Conservation (phyloP, 2,113 vertebrate species). For the Trachemys scripta region DNA sequence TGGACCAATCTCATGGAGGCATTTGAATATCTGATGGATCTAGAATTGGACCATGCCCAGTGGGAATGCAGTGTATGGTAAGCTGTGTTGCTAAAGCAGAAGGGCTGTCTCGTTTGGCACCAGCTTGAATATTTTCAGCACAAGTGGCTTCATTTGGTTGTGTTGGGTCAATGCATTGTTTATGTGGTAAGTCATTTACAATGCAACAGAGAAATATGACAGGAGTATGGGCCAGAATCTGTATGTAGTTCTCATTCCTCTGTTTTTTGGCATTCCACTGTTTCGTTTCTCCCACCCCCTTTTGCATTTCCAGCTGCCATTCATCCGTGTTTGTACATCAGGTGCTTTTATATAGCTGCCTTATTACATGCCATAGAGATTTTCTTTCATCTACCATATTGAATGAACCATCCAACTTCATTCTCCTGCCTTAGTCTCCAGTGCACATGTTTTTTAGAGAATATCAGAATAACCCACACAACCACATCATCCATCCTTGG, state of each 20-base stretch:
- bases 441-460: not conserved
- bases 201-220: not conserved
- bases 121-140: not conserved
- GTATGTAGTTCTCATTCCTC: not conserved
- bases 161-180: not conserved
- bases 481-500: not conserved
- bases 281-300: no score
- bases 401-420: accelerated
- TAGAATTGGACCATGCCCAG: not conserved
- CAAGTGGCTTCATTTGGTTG: not conserved
- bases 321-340: accelerated
- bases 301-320: not conserved
- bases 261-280: accelerated
- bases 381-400: not conserved
- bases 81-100: not conserved
- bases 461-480: not conserved
- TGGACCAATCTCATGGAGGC: not conserved
- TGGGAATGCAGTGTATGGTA: not conserved
- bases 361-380: not conserved
- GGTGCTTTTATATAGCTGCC: not conserved
- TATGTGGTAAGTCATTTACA: not conserved
- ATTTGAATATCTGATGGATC: not conserved
- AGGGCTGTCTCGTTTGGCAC: not conserved
- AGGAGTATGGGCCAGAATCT: not conserved
- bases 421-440: not conserved